Evolutionary conservation across 2,797 vertebrate genomes (phyloP), one percentile per base, ranked within the genome.

Genomic region (Peromyscus eremicus): DNA sequence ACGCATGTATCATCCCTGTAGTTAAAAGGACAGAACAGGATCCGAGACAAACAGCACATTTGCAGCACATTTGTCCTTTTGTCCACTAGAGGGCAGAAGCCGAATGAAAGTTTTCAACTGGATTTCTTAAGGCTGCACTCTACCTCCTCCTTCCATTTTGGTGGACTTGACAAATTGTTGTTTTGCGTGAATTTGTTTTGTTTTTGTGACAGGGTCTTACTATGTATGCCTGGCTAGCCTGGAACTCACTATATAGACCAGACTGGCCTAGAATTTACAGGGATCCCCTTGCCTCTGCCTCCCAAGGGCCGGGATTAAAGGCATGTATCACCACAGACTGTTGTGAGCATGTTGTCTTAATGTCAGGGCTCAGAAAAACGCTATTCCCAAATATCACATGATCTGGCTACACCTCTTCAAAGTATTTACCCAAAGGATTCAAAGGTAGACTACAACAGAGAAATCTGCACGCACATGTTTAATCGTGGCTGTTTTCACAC

Each of bases 71-170:
- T 90, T 93, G 5, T 32, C 62, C 6, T 80, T 13, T 43, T 89
- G 0, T 94, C 97, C 97, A 97, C 96, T 84, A 96, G 97, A 96
- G 97, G 97, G 97, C 94, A 49, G 91, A 90, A 80, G 27, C 29
- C 1, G 96, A 95, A 82, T n/a, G 94, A 14, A 71, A 29, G 27
- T 40, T 89, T 52, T 49, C 43, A 68, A 46, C 13, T 8, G 43
- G 19, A 27, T 29, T 37, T 16, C 75, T 29, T 40, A 40, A 37
- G 11, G 11, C 2, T 0, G 46, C 52, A 0, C 5, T 34, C 10
- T 13, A 7, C 3, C 19, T 11, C 25, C 84, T 84, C 9, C 25
- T 87, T 90, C 17, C 29, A 0, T 86, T 85, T 91, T 84, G 66
- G 71, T 55, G 25, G 77, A 73, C 81, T 17, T 70, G 34, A 86